Conservation (phyloP, 1,140 invertebrate genomes). For the Pomacea maculata region DNA sequence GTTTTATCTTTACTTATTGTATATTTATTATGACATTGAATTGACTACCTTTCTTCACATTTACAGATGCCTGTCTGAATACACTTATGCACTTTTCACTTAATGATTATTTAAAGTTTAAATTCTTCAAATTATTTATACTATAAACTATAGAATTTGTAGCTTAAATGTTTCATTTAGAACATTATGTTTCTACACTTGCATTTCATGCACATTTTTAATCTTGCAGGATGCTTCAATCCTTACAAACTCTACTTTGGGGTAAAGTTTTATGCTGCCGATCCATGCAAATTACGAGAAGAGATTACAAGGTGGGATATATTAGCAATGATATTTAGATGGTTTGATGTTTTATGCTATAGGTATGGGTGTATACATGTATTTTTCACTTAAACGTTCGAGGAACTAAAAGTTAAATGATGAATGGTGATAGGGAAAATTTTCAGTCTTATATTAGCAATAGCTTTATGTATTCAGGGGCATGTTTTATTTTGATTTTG, state of each 20-base stretch:
- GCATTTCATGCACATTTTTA: constrained; percentile 16
- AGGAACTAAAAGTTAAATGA: too few relatives aligned
- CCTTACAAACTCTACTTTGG: constrained; percentile 57
- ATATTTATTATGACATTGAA: background rate
- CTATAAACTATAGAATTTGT: background rate
- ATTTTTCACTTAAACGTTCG: too few relatives aligned
- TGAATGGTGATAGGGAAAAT: too few relatives aligned
- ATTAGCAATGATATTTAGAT: background rate
- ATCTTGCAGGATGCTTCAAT: constrained; percentile 42
- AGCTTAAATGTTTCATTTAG: background rate
- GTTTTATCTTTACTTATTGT: background rate
- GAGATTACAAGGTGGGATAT: constrained; percentile 58
- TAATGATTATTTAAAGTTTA: background rate
- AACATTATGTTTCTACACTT: background rate
- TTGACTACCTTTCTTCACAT: too few relatives aligned
- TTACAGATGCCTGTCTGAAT: background rate
- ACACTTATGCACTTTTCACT: background rate
- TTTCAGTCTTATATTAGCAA: too few relatives aligned
- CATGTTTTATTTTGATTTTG: too few relatives aligned
- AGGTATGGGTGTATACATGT: too few relatives aligned
- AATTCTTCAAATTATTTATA: background rate
- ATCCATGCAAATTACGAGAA: constrained; percentile 59
- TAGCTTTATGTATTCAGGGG: too few relatives aligned
- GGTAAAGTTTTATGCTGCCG: constrained; percentile 60
- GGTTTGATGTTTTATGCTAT: too few relatives aligned